These are phyloP conservation scores for Acipenser oxyrinchus DNA, from an alignment of 2,797 vertebrate genomes.

Conservation along the genomic window DNA sequence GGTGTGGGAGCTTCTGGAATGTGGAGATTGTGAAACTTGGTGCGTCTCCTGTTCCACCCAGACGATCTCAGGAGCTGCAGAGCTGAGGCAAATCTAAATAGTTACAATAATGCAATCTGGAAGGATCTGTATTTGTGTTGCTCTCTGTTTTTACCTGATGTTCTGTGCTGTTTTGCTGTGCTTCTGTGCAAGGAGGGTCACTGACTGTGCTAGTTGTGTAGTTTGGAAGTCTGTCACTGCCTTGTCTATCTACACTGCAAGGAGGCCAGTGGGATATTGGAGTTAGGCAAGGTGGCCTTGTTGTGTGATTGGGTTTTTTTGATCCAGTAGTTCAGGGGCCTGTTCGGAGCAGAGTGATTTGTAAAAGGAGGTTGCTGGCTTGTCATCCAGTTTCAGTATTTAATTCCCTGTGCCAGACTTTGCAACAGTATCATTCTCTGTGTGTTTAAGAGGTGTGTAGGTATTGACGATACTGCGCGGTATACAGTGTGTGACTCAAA, in stretches of 20 bases:
- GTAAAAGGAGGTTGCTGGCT: background rate
- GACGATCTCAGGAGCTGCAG: slow-evolving; percentile 7
- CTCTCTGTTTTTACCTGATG: no score
- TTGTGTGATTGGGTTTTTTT: no score
- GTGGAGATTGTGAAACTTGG: slow-evolving; percentile 49
- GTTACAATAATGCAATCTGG: no score
- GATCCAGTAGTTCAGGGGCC: no score
- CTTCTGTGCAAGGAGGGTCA: no score
- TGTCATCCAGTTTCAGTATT: slow-evolving; percentile 1
- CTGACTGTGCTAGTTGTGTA: background rate
- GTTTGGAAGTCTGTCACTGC: background rate
- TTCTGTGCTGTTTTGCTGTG: no score
- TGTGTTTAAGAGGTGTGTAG: slow-evolving; percentile 19
- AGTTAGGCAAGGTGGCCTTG: no score
- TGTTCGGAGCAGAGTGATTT: background rate
- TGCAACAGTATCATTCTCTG: slow-evolving; percentile 12
- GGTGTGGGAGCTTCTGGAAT: slow-evolving; percentile 45
- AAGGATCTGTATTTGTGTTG: no score
- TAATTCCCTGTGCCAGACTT: slow-evolving; percentile 53
- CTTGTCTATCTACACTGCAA: no score
- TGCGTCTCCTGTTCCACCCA: slow-evolving; percentile 2
- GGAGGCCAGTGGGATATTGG: no score
- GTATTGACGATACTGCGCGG: slow-evolving; percentile 5
- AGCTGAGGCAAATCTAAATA: no score
- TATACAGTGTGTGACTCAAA: background rate